These are phyloP conservation scores for Pterois miles DNA, from an alignment of 2,797 vertebrate genomes.

Conservation along the genomic window DNA sequence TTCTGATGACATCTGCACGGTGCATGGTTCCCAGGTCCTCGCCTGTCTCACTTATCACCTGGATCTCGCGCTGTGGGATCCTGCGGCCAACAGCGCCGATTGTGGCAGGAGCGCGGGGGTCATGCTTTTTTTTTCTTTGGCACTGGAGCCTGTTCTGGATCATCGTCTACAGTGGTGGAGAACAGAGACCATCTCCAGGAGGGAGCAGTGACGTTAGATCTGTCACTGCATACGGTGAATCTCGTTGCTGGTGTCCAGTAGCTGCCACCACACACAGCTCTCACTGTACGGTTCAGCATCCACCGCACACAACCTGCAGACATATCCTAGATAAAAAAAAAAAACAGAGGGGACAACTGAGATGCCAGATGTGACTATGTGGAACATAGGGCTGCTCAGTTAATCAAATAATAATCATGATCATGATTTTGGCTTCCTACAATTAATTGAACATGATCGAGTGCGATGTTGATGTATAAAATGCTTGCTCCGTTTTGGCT, in stretches of 20 bases:
- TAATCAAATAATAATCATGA: no score
- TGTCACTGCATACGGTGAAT: conserved; percentile 13
- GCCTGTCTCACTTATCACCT: conserved; percentile 84
- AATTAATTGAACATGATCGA: no score
- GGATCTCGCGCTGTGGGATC: conserved; percentile 85
- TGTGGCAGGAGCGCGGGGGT: conserved; percentile 34
- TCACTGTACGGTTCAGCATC: conserved; percentile 70
- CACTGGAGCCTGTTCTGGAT: conserved; percentile 7
- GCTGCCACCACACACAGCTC: conserved; percentile 40
- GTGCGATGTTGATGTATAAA: neutral
- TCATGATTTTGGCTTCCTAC: no score
- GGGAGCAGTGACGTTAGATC: neutral
- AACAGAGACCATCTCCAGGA: conserved; percentile 57
- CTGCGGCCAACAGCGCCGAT: conserved; percentile 86
- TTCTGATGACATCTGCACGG: conserved; percentile 83
- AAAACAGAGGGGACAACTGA: neutral
- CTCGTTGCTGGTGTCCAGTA: conserved; percentile 23
- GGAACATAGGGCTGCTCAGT: neutral
- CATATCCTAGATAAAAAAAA: conserved; percentile 81
- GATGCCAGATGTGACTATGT: neutral
- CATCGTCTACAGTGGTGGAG: conserved; percentile 61
- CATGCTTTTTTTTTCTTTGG: conserved; percentile 65
- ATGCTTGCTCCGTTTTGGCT: no score
- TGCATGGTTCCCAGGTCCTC: conserved; percentile 89
- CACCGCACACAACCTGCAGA: conserved; percentile 79